Evolutionary conservation across 2,888 invertebrate species (phyloP).

Genomic region (Unio delphinus): DNA sequence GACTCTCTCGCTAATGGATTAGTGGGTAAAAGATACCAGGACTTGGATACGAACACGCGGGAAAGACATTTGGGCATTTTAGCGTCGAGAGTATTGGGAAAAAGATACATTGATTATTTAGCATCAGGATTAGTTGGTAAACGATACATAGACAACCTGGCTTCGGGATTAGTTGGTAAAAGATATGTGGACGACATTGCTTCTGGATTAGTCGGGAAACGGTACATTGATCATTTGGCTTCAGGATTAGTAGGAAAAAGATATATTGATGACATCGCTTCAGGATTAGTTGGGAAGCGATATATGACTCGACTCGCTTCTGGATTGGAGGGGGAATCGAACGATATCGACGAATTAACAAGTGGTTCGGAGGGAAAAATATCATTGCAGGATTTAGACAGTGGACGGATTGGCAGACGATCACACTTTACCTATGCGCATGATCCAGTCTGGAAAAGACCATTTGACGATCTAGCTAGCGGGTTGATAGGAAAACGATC

Average conservation of each 20-base stretch:
- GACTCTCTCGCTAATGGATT: constrained; percentile 7
- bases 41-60: background rate
- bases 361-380: constrained; percentile 11
- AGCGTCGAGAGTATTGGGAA: constrained; percentile 8
- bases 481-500: constrained; percentile 8
- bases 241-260: constrained; percentile 14
- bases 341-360: constrained; percentile 1
- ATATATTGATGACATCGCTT: constrained; percentile 8
- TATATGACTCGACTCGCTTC: constrained; percentile 7
- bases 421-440: constrained; percentile 3
- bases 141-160: constrained; percentile 5
- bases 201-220: constrained; percentile 12
- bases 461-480: constrained; percentile 2
- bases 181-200: constrained; percentile 8
- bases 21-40: background rate
- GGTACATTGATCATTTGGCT: constrained; percentile 7
- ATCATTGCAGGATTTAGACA: constrained; percentile 7
- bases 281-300: constrained; percentile 14
- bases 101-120: constrained; percentile 7
- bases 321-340: constrained; percentile 11
- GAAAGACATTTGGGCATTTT: constrained; percentile 4
- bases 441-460: constrained; percentile 7
- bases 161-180: constrained; percentile 14
- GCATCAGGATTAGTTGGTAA: constrained; percentile 13
- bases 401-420: constrained; percentile 7